phyloP scores from a whole-genome alignment of 2,888 invertebrate species.

The Drosophila neotestacea region DNA sequence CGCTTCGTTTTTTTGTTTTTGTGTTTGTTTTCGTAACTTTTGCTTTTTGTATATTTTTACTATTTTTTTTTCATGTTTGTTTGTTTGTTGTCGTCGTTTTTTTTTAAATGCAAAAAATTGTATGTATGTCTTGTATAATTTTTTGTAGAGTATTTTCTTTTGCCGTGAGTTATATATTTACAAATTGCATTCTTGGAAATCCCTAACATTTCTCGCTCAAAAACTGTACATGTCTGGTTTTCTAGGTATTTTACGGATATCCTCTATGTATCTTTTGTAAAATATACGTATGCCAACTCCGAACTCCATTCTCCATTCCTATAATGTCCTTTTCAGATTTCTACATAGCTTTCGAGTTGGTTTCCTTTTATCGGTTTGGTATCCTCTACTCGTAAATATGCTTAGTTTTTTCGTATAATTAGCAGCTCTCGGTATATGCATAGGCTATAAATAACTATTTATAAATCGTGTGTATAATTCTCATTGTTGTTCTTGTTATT shows the following conservation, averaged over 20 bases:
- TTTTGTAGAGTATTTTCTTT: slow-evolving; percentile 24
- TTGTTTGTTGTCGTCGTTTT: slow-evolving; percentile 26
- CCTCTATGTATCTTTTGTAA: slow-evolving; percentile 19
- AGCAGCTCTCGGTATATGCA: slow-evolving; percentile 47
- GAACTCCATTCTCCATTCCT: slow-evolving; percentile 6
- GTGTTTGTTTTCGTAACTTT: slow-evolving; percentile 24
- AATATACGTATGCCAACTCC: slow-evolving; percentile 21
- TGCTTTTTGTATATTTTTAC: slow-evolving; percentile 68
- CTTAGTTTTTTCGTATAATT: slow-evolving; percentile 40
- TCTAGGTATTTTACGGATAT: slow-evolving; percentile 28
- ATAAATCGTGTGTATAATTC: slow-evolving; percentile 59
- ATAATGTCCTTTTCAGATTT: slow-evolving; percentile 25
- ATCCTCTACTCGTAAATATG: slow-evolving; percentile 31
- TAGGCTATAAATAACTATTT: slow-evolving; percentile 51
- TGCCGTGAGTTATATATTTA: slow-evolving; percentile 42
- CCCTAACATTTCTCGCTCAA: slow-evolving; percentile 43
- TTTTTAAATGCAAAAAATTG: slow-evolving; percentile 74
- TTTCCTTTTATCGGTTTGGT: slow-evolving; percentile 7
- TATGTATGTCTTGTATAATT: slow-evolving; percentile 66
- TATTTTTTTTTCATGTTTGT: slow-evolving; percentile 58
- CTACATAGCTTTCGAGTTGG: slow-evolving; percentile 29
- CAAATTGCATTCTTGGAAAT: slow-evolving; percentile 53
- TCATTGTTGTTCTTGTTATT: slow-evolving; percentile 25
- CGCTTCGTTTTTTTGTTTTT: slow-evolving; percentile 67
- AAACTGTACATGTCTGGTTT: slow-evolving; percentile 41